phyloP scores from a whole-genome alignment of 2,113 vertebrate genomes.

The Ancistrus triradiatus region DNA sequence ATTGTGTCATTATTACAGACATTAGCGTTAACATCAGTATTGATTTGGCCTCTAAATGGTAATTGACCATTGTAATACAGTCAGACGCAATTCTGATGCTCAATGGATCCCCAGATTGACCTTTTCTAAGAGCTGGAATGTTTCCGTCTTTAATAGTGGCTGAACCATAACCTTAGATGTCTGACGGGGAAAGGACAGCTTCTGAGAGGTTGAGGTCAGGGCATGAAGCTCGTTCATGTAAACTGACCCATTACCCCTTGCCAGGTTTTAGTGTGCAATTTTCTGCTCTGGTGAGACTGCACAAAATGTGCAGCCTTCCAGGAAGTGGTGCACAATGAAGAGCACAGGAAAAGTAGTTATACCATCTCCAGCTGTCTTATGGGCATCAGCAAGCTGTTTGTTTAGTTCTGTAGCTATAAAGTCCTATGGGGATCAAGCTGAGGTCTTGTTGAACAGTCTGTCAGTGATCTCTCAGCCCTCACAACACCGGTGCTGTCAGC shows the following conservation, averaged over 20 bases:
- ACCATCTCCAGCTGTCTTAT: neutral
- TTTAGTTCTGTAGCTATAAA: neutral
- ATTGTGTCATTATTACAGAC: too few relatives aligned
- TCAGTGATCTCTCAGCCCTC: neutral
- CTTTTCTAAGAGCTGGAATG: too few relatives aligned
- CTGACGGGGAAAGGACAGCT: constrained; percentile 35
- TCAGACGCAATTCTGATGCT: neutral
- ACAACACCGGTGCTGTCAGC: constrained; percentile 40
- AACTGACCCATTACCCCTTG: constrained; percentile 18
- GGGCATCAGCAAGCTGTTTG: neutral
- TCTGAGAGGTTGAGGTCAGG: constrained; percentile 41
- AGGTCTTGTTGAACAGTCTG: constrained; percentile 19
- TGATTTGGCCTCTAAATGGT: too few relatives aligned
- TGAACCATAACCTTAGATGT: neutral
- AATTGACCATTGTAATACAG: too few relatives aligned
- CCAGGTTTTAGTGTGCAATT: neutral
- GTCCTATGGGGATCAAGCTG: neutral
- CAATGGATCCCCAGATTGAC: too few relatives aligned
- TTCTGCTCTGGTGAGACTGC: constrained; percentile 22
- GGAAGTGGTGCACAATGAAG: neutral
- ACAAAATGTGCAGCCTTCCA: constrained; percentile 11
- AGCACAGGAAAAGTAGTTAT: neutral
- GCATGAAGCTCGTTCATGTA: constrained; percentile 33
- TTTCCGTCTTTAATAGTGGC: too few relatives aligned
- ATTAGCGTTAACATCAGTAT: too few relatives aligned